A percentile compares a stretch with the other conserved stretches of the same genome.
phyloP scores from a whole-genome alignment of 2,797 vertebrate species.

The Holocentrus rufus region DNA sequence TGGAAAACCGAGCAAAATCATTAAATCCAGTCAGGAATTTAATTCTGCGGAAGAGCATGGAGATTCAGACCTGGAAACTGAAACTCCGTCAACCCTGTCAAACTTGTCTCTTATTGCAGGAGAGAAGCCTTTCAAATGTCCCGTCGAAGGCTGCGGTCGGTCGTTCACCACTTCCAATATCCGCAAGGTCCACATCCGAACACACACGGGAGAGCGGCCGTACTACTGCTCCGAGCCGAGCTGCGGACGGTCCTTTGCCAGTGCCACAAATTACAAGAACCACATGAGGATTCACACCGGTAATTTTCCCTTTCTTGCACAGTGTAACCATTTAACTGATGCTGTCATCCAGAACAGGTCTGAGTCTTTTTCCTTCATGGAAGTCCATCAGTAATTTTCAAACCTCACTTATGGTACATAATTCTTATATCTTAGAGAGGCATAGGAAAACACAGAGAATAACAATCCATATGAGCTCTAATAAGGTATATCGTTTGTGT shows the following conservation, averaged over 20 bases:
- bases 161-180: constrained; percentile 99
- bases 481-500: too few relatives aligned
- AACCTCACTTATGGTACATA: too few relatives aligned
- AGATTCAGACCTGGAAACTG: background rate
- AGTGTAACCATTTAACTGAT: background rate
- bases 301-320: constrained; percentile 53
- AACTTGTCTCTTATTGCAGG: constrained; percentile 79
- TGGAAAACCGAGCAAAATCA: too few relatives aligned
- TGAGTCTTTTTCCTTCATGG: background rate
- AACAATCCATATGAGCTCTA: too few relatives aligned
- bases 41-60: background rate
- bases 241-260: constrained; percentile 97
- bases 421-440: too few relatives aligned
- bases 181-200: constrained; percentile 98
- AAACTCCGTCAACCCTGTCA: background rate
- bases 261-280: constrained; percentile 99
- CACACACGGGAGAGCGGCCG: constrained; percentile 97
- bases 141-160: constrained; percentile 95
- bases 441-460: background rate
- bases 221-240: constrained; percentile 98
- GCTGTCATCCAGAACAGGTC: background rate
- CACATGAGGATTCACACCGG: constrained; percentile 99
- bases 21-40: background rate
- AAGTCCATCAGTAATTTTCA: too few relatives aligned
- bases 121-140: constrained; percentile 98